Base-by-base conservation (phyloP, 2,888 invertebrate species). In the Trichopria drosophilae region DNA sequence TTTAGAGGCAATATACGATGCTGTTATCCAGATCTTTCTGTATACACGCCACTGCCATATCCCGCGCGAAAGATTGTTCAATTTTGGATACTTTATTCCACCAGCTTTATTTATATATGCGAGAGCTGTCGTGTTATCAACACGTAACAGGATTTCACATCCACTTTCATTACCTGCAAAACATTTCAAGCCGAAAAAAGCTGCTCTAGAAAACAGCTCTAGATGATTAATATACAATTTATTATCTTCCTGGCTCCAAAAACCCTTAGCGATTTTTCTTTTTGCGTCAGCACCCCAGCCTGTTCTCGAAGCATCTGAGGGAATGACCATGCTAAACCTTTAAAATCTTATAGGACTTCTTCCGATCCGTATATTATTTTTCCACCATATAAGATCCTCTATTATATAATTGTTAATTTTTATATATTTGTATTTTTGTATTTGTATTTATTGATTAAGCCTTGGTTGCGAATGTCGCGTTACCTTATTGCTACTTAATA, bases 1-100 rank as follows among this genome's bases (percentile, higher is more conserved):
- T n/a, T 39, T 44, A 3, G 55, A 62, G 12, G 49, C 26, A 19
- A 58, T 58, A 24, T 62, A 61, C 2, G 57, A 45, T 6, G 61
- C 56, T 18, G 51, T 48, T 6, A 60, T 19, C 49, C 51, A 58
- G 22, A 58, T 36, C 4, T 52, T 28, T 29, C 51, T 44, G 6
- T 9, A 13, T 37, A 51, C 51, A 41, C 55, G 57, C 55, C 51
- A 59, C 28, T 52, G 44, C 55, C 61, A 61, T 35, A 62, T 54
- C 18, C 44, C 16, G 19, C 47, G 24, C 4, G 60, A 43, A 32
- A 58, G 15, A 9, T 34, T 19, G 19, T 43, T 45, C 7, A 58
- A 34, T 6, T 12, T 2, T 16, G 37, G 20, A 46, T 31, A 53
- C 32, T 51, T 50, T 20, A 51, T 34, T n/a, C 49, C 52, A 6